Conservation (phyloP, 2,113 vertebrate genomes). For the Sprattus sprattus region DNA sequence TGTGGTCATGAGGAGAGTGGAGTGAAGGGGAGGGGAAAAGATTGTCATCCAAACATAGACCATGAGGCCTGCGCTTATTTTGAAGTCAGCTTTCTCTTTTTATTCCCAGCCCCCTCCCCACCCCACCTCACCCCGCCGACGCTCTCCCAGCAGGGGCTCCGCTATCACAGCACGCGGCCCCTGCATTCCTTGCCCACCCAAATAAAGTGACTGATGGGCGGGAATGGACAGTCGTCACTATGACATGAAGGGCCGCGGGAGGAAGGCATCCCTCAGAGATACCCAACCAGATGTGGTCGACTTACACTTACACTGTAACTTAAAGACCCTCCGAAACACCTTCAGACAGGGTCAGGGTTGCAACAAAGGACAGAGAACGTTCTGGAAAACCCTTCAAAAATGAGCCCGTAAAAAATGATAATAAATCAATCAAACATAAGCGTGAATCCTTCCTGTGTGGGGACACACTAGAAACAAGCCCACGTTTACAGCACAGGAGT, state of each 20-base stretch:
- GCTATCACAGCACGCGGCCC: neutral
- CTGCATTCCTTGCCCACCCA: conserved; percentile 2
- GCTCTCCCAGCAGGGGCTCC: neutral
- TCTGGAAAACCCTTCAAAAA: neutral
- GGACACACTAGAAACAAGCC: neutral
- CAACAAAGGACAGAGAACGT: neutral
- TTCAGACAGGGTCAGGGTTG: too few species aligned
- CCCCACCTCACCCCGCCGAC: neutral
- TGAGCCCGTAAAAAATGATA: neutral
- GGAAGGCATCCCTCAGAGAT: neutral
- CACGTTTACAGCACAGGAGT: neutral
- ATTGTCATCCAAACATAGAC: neutral
- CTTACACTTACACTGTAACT: neutral
- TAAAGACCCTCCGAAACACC: too few species aligned
- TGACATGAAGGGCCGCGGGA: neutral
- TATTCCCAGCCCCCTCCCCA: neutral
- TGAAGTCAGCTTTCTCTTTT: conserved; percentile 8
- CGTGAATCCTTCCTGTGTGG: neutral
- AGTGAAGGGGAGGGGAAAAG: neutral
- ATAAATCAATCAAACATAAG: too few species aligned
- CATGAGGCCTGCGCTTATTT: conserved; percentile 12
- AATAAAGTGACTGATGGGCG: conserved; percentile 3
- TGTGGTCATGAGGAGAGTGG: conserved; percentile 54
- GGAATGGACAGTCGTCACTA: neutral
- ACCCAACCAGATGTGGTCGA: neutral